phyloP scores from a whole-genome alignment of 30 jellyfish, hydroid and myxozoan genomes.

The Cassiopea andromeda region DNA sequence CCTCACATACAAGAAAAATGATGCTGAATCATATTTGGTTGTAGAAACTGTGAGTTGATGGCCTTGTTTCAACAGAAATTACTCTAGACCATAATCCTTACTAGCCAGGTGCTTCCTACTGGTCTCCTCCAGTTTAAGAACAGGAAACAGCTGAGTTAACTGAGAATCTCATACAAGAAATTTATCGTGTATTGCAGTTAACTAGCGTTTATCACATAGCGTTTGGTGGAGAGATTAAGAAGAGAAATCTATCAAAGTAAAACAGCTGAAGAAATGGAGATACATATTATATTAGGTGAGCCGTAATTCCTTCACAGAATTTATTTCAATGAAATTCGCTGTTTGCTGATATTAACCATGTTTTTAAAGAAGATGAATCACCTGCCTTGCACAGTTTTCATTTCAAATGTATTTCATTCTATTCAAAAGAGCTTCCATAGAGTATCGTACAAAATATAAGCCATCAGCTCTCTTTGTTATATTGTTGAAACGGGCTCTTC shows the following conservation, averaged over 20 bases:
- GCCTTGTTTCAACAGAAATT: background rate
- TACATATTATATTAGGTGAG: constrained; percentile 10
- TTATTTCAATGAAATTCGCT: constrained; percentile 13
- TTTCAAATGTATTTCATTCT: background rate
- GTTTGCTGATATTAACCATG: constrained; percentile 3
- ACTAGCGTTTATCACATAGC: background rate
- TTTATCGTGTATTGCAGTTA: background rate
- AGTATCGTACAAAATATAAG: no score
- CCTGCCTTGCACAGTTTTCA: constrained; percentile 12
- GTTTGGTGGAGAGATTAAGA: background rate
- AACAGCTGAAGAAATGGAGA: constrained; percentile 25
- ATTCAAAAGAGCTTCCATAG: background rate
- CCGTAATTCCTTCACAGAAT: constrained; percentile 24
- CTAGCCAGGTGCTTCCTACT: background rate
- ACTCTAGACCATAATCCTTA: background rate
- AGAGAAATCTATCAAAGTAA: background rate
- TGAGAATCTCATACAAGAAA: background rate
- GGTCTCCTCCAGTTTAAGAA: background rate
- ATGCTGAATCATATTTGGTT: background rate
- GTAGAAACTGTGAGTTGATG: constrained; percentile 7
- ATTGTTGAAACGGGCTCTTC: background rate
- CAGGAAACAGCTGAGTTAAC: background rate
- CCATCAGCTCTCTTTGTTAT: no score
- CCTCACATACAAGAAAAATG: background rate
- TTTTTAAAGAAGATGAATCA: background rate